Evolutionary conservation across 2,113 vertebrate genomes (phyloP), one percentile per base, ranked within the genome.

Genomic region (Toxostoma redivivum): DNA sequence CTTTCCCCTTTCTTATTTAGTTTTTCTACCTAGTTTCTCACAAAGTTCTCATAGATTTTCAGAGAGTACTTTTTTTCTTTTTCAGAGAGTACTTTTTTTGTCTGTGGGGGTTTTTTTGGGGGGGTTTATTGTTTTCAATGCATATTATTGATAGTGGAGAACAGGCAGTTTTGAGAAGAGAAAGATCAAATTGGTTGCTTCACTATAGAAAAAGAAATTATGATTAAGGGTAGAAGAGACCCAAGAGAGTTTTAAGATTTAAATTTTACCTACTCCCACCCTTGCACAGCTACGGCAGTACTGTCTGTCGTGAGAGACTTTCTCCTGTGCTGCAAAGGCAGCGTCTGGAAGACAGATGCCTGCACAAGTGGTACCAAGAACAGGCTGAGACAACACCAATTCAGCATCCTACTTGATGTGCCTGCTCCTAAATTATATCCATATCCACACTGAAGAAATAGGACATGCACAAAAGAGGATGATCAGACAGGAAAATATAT

Each of bases 281-380:
- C 22, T 85, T 31, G 28, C 42, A 73, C 62, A 97, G 53, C 65
- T 80, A 70, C 79, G 60, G 57, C 24, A 62, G 33, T 35, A 28
- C 65, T 92, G 69, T 91, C 84, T 95, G 65, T 76, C 13, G 86
- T 28, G 61, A 94, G 61, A 91, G 86, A 81, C 61, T 56, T 28
- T 60, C 62, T 84, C 37, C 42, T 71, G 18, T 83, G 78, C 56
- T 94, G 81, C 48, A 94, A 71, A 97, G 69, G 53, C 86, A 97
- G 80, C 0, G 40, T 96, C 90, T 90, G 93, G 50, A 96, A 95
- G 76, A 93, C 71, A 88, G 89, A 84, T 0, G 42, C 62, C 58
- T 94, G 50, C 45, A 47, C 22, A 84, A 84, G n/a, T 47, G 42
- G 40, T 80, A 93, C 56, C 20, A 86, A 74, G 66, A 97, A 95